Evolutionary conservation across 2,113 vertebrate species (phyloP), one percentile per base, ranked within the genome.

Genomic region (Fulmarus glacialis): DNA sequence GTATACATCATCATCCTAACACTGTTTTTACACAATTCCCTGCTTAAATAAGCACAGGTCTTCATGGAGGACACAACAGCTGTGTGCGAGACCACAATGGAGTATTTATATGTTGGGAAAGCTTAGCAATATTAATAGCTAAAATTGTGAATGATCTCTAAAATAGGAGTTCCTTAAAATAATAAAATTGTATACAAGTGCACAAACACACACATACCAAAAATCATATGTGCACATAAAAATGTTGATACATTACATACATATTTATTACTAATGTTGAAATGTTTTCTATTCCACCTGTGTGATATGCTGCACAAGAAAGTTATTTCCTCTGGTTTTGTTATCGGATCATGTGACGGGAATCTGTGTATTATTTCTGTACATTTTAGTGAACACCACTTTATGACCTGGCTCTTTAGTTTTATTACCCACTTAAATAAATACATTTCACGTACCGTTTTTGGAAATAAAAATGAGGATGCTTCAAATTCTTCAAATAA

Each of bases 381-480:
- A 82, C 0, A 3, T 50, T 92, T 83, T 38, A 72, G 23, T 53
- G 43, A 90, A 81, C 66, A 81, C 20, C 2, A 4, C 29, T 83
- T 95, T 77, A 78, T 47, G 32, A 83, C 42, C 27, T 67, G 12
- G 38, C 18, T 87, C 38, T 86, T 85, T 11, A 53, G 50, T 59
- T 94, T 92, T 94, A 78, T 75, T 56, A 63, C 22, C 36, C 22
- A 71, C 26, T 84, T 91, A 91, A 91, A 79, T 17, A 82, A 79
- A 90, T 23, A 78, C 4, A 48, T 55, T 75, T 56, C 43, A 45
- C 17, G 5, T 34, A 23, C 7, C 3, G 0, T 48, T 84, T 85
- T 60, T 62, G 22, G 52, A 84, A 96, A 74, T 52, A 89, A 87
- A 92, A 95, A 32, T 0, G 0, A 84, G 17, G 15, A 79, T 82